Evolutionary conservation across 1,140 invertebrate genomes (phyloP).

Genomic region (Neotoxoptera formosana): DNA sequence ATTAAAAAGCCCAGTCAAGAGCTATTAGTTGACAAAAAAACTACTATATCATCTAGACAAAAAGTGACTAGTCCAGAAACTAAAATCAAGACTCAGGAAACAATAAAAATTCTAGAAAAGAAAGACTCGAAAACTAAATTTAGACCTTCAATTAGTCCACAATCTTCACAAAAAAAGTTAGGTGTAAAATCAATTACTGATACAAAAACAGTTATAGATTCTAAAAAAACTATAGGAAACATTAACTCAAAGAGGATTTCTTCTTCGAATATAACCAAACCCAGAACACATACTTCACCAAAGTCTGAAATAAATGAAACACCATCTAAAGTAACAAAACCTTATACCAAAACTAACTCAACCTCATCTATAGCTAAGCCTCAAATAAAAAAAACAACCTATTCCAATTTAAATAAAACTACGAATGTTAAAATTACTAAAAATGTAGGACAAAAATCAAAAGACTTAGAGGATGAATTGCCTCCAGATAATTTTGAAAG

Average conservation of each 20-base stretch:
- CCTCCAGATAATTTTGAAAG: constrained; percentile 62
- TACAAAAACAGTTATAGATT: neutral
- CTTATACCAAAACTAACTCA: neutral
- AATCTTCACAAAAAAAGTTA: constrained; percentile 32
- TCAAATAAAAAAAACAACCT: neutral
- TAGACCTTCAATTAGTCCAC: constrained; percentile 5
- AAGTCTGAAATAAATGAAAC: neutral
- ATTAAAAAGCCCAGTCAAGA: constrained; percentile 35
- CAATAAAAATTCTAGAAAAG: neutral
- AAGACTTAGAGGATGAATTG: constrained; percentile 61
- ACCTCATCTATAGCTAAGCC: neutral
- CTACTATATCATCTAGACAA: constrained; percentile 8
- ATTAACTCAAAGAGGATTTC: neutral
- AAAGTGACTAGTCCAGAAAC: neutral
- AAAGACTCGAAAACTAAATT: constrained; percentile 41
- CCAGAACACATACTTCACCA: neutral
- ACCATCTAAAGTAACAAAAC: neutral
- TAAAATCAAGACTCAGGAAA: neutral
- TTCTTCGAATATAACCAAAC: neutral
- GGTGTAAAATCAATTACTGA: neutral
- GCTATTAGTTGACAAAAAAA: constrained; percentile 26
- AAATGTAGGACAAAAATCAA: constrained; percentile 51
- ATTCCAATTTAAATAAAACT: neutral
- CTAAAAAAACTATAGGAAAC: neutral
- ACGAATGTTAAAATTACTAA: neutral